Evolutionary conservation across 2,888 invertebrate species (phyloP), one percentile per base, ranked within the genome.

Genomic region (Noctuana brunneofusca): DNA sequence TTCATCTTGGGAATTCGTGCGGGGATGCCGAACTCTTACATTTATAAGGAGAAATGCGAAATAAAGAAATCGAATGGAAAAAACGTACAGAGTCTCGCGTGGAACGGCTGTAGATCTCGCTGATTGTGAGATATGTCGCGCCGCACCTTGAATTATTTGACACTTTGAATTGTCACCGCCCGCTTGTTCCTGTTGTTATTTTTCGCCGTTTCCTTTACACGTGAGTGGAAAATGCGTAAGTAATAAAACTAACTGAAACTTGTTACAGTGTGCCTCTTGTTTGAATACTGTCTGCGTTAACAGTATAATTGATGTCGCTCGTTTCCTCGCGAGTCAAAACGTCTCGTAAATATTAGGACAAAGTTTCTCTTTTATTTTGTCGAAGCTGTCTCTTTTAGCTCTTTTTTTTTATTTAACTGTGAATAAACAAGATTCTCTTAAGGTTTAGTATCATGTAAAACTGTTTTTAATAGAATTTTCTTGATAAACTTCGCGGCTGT

Each of bases 1-100:
- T 88, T 87, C 83, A 87, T 86, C 89, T 86, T 80, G 88, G 87
- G 88, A 89, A 88, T 90, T 87, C 86, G 83, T 79, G 81, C 77
- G 76, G 77, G 83, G 82, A 83, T 85, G 81, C 84, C 86, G 80
- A 87, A 87, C 85, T 86, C 85, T 83, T 87, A 85, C 87, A 88
- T 87, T 87, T 88, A 88, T 89, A 87, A 82, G 84, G 81, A 76
- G 82, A 79, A 84, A 81, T 77, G 78, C 77, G 81, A 83, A 86
- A 88, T 89, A 88, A 89, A 89, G 85, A 87, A 89, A 84, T 83
- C 75, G 81, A 84, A 84, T 79, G 76, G 82, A 84, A 87, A 87
- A 83, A 80, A 79, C 71, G 73, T 71, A 75, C 67, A 68, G 71
- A 75, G 75, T 75, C 73, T 76, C 78, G 75, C 73, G 76, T 79